Evolutionary conservation across 2,113 vertebrate species (phyloP).

Genomic region (Genyomyrus donnyi): DNA sequence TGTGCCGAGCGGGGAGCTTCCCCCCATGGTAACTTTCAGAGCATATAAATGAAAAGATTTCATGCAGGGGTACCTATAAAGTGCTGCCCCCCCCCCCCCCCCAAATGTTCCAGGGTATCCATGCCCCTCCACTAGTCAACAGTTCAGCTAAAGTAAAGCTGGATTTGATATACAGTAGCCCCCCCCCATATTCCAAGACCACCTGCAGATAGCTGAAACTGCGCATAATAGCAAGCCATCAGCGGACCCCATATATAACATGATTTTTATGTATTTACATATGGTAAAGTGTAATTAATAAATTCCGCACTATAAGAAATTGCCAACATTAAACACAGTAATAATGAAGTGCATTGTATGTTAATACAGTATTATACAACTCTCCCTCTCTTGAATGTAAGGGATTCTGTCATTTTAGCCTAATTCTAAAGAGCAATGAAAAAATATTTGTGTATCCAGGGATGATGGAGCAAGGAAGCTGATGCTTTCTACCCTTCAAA

Average conservation of each 20-base stretch:
- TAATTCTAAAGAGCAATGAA: neutral
- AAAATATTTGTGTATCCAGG: neutral
- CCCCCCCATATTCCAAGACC: neutral
- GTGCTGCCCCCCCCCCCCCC: neutral
- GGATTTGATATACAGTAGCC: neutral
- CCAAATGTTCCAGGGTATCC: neutral
- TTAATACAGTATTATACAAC: neutral
- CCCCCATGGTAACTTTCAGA: neutral
- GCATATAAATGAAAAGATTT: neutral
- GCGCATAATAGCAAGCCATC: neutral
- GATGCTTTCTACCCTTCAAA: neutral
- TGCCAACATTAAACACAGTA: neutral
- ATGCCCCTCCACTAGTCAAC: neutral
- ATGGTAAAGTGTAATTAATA: neutral
- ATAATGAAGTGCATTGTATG: neutral
- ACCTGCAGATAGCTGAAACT: no score
- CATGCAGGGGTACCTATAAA: neutral
- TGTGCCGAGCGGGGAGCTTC: neutral
- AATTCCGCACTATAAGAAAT: neutral
- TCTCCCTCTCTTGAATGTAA: neutral
- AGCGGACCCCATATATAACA: neutral
- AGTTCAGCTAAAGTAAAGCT: neutral
- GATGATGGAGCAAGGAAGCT: neutral
- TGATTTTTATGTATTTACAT: neutral
- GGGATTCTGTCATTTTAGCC: neutral